phyloP scores from a whole-genome alignment of 2,888 invertebrate species.

The Pseudococcus jackbeardsleyi region DNA sequence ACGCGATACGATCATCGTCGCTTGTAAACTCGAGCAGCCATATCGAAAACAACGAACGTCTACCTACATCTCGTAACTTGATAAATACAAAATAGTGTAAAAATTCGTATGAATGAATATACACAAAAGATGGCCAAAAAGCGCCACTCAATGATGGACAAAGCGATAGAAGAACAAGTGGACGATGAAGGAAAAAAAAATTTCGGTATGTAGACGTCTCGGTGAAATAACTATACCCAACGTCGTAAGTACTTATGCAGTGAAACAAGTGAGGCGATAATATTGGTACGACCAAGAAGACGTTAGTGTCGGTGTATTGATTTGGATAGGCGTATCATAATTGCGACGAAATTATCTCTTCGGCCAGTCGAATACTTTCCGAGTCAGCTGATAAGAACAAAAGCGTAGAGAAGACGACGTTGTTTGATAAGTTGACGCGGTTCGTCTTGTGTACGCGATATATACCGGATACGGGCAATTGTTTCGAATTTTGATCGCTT shows the following conservation, averaged over 20 bases:
- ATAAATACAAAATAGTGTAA: background rate
- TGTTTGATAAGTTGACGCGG: constrained; percentile 58
- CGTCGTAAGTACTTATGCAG: too few relatives aligned
- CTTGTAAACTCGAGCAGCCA: constrained; percentile 20
- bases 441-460: background rate
- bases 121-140: background rate
- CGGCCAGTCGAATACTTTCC: constrained; percentile 41
- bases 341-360: constrained; percentile 14
- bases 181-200: background rate
- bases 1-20: background rate
- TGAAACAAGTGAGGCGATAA: background rate
- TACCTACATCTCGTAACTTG: too few relatives aligned
- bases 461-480: constrained; percentile 23
- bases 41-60: background rate
- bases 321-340: constrained; percentile 39
- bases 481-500: constrained; percentile 45
- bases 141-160: constrained; percentile 2
- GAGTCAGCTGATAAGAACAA: constrained; percentile 61
- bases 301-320: constrained; percentile 29
- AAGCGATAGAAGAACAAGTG: background rate
- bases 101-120: constrained; percentile 42
- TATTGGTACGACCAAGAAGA: background rate
- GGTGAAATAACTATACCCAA: background rate
- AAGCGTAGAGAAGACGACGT: constrained; percentile 40
- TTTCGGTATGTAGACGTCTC: background rate